Evolutionary conservation across 2,888 invertebrate species (phyloP).

Genomic region (Smittia aterrima): DNA sequence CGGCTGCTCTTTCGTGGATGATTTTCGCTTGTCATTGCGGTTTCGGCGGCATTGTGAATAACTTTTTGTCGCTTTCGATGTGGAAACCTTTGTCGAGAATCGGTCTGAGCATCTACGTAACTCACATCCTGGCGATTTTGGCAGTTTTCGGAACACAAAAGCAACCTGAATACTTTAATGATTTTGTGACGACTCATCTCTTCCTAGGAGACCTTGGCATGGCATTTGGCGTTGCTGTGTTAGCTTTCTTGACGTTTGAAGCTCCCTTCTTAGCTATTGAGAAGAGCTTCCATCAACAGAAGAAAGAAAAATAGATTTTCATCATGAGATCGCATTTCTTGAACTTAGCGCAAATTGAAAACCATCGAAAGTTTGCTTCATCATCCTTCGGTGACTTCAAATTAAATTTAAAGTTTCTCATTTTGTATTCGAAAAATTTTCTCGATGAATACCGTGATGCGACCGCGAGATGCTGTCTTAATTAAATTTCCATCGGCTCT

Average conservation of each 20-base stretch:
- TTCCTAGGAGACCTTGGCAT: not conserved
- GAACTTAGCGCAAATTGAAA: too few relatives aligned
- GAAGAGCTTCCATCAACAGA: not conserved
- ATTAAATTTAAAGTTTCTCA: too few relatives aligned
- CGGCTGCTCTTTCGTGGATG: not conserved
- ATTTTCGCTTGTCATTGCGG: slow-evolving; percentile 6
- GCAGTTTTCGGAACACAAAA: slow-evolving; percentile 18
- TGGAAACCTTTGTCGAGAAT: slow-evolving; percentile 11
- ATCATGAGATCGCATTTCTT: too few relatives aligned
- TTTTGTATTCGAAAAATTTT: too few relatives aligned
- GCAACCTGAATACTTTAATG: slow-evolving; percentile 12
- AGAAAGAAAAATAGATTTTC: too few relatives aligned
- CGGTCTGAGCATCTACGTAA: slow-evolving; percentile 14
- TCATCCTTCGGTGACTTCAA: too few relatives aligned
- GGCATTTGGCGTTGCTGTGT: not conserved
- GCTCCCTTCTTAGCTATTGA: slow-evolving; percentile 1
- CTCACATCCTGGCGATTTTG: not conserved
- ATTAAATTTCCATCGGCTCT: too few relatives aligned
- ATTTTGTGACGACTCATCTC: slow-evolving; percentile 4
- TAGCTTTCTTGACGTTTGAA: slow-evolving; percentile 12
- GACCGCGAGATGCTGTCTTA: too few relatives aligned
- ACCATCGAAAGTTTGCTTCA: too few relatives aligned
- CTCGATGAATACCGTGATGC: too few relatives aligned
- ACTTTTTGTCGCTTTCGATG: not conserved
- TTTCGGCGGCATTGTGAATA: not conserved